Base-by-base conservation (phyloP, 2,888 invertebrate genomes). In the Steinernema carpocapsae region DNA sequence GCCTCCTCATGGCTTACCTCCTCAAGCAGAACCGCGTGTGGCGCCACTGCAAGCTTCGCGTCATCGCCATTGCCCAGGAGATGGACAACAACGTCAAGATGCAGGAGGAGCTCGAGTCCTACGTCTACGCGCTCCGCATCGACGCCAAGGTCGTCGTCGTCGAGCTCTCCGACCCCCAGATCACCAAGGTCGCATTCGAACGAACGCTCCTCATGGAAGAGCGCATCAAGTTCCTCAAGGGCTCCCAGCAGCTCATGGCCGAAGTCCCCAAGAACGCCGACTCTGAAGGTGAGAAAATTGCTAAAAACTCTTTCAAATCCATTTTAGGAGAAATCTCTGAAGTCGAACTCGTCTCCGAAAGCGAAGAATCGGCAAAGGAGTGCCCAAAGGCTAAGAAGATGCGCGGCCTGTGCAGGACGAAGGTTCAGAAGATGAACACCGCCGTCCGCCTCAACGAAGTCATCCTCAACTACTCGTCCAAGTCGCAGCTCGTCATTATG, bases 1-100 rank as follows among this genome's bases (percentile, higher is more conserved):
- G 99, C 84, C 96, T 99, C 94, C 89, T 99, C 84, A 90, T 99
- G 79, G 88, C 88, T 43, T 89, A 88, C 78, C 83, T 89, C 37
- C 84, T 89, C 71, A 94, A 94, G 87, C 95, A 96, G 89, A 94
- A 96, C 89, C 93, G 95, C 77, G 87, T 87, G n/a, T 99, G 99
- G 99, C 94, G 94, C 89, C 95, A 97, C 89, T 99, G 99, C 90
- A 94, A 94, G 90, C 92, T 97, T 91, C 92, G 99, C 85, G 95
- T 99, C 88, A 99, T 99, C 90, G 97, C 97, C 46, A 97, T 99
- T 17, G 99, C 99, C 71, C 96, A 97, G 90, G 93, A 97, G 91
- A 95, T 96, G 88, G 99, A 99, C 88, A 99, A 99, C 90, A 97
- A 96, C 22, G 95, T 97, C 85, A 96, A 97, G 90, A 97, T 99